phyloP scores from a whole-genome alignment of 2,113 vertebrate genomes.

The Oreochromis aureus region DNA sequence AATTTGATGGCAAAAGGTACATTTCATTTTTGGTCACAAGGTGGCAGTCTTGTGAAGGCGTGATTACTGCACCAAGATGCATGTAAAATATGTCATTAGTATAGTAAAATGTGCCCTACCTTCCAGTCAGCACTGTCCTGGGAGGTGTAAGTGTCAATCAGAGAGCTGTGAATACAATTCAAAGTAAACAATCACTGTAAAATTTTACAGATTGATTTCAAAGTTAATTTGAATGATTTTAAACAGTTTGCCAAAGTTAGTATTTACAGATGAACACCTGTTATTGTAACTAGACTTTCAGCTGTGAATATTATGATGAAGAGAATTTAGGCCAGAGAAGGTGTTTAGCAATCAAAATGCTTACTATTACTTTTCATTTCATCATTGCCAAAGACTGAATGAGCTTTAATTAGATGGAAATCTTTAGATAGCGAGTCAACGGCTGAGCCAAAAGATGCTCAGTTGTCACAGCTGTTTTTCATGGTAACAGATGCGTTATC shows the following conservation, averaged over 20 bases:
- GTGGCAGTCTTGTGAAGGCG: too few species aligned
- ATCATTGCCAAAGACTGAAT: not conserved
- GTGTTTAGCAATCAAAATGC: not conserved
- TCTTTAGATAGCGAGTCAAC: not conserved
- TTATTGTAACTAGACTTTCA: not conserved
- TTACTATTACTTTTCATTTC: not conserved
- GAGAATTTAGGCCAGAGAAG: not conserved
- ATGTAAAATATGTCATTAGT: too few species aligned
- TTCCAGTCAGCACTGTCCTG: constrained; percentile 12
- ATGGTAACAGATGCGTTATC: too few species aligned
- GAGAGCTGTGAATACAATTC: not conserved
- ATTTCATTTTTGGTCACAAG: too few species aligned
- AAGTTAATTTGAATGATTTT: not conserved
- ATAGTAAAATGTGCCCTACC: not conserved
- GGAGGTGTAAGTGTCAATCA: not conserved
- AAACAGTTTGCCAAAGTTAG: not conserved
- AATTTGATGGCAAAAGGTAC: too few species aligned
- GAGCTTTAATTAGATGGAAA: not conserved
- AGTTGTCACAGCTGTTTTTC: not conserved
- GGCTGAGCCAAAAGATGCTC: not conserved
- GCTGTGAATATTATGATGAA: not conserved
- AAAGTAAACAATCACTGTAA: not conserved
- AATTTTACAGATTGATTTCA: not conserved
- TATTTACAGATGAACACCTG: not conserved
- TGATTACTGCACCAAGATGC: too few species aligned